phyloP scores from a whole-genome alignment of 2,888 invertebrate genomes.

The Smittia aterrima region DNA sequence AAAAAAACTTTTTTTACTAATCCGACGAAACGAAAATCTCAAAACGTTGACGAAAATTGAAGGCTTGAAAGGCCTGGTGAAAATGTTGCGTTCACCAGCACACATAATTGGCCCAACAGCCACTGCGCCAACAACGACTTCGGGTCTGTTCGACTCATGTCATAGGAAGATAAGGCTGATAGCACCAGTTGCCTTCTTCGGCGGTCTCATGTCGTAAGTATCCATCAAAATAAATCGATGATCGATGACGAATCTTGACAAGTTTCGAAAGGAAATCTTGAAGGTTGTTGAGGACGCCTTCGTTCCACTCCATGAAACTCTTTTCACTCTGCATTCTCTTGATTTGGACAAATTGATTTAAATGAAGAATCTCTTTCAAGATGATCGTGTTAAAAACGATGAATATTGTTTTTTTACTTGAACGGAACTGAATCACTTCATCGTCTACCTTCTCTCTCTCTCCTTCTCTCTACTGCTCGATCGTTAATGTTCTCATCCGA shows the following conservation, averaged over 20 bases:
- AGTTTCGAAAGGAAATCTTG: no score
- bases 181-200: conserved; percentile 65
- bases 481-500: conserved; percentile 21
- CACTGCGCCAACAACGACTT: conserved; percentile 57
- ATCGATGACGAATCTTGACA: not conserved
- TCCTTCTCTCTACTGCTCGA: not conserved
- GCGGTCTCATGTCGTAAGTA: conserved; percentile 72
- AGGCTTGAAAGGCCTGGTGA: conserved; percentile 42
- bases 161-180: conserved; percentile 70
- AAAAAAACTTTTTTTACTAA: not conserved
- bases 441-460: not conserved
- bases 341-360: not conserved
- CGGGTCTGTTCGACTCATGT: conserved; percentile 69
- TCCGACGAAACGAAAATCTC: not conserved
- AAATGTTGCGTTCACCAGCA: conserved; percentile 57
- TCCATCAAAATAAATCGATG: not conserved
- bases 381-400: conserved; percentile 37
- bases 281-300: not conserved
- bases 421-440: conserved; percentile 37
- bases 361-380: not conserved
- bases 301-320: not conserved
- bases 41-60: conserved; percentile 40
- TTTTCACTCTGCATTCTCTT: not conserved
- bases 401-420: conserved; percentile 39
- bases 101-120: conserved; percentile 51